Evolutionary conservation across 2,888 invertebrate genomes (phyloP), one percentile per base, ranked within the genome.

Genomic region (Abscondita cerata): DNA sequence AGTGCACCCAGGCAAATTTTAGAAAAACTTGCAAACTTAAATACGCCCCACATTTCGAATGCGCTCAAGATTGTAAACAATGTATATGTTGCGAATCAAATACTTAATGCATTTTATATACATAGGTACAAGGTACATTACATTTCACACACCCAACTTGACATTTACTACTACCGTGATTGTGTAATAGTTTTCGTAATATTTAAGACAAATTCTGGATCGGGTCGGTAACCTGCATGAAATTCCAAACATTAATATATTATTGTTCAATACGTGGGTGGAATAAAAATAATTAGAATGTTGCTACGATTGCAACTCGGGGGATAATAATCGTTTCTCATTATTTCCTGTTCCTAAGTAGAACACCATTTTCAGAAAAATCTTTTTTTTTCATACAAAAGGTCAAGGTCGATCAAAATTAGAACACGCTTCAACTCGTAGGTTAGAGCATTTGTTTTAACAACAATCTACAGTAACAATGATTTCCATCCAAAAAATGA

Each of bases 171-270:
- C 57, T 44, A 40, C 38, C 50, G 50, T 16, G 46, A 52, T 59
- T 59, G 46, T 38, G 52, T 46, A 59, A 59, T 52, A 46, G 20
- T 52, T 52, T 59, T 36, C 47, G 59, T 59, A 59, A 59, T 33
- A 46, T 44, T 57, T 59, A 38, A 46, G 47, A 46, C 52, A 59
- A 59, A 59, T 59, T 59, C 59, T 59, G 46, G 59, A 51, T 59
- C 59, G 15, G 52, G 59, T 59, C 52, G 52, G 47, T 59, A 59
- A 59, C 52, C 59, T 51, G 48, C 51, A 19, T 41, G 25, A 41
- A 51, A 56, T 56, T 56, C 48, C 50, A 50, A 38, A 20, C 40
- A 50, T 47, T 44, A 20, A 12, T 25, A 48, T 12, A 11, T 54
- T 34, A 47, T 55, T 47, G 46, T 55, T 46, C 11, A 34, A n/a